Base-by-base conservation (phyloP, 2,113 vertebrate genomes). In the Gymnogyps californianus region DNA sequence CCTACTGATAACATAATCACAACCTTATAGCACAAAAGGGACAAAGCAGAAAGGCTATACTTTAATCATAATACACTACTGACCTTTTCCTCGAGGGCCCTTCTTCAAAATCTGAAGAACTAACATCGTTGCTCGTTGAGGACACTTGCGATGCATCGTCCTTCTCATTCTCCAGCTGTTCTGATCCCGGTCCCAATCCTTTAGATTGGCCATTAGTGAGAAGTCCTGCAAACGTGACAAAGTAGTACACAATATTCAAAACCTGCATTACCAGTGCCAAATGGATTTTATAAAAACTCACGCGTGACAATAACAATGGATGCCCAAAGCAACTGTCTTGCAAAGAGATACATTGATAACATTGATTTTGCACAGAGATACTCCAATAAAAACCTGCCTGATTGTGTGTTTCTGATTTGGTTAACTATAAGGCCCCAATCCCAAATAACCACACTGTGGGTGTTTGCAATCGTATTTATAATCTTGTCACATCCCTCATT, bases 81-180 rank as follows among this genome's bases (percentile, higher is more conserved):
- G 93, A 99, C 99, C 99, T 99, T 98, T 99, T 99, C 95, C 99
- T 99, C 11, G 99, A 98, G 82, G 99, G 99, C 71, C 99, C 98
- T 93, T 99, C 99, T 98, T 99, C 99, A 88, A 98, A 98, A 97
- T 99, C 99, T 97, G 99, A 99, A 94, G 98, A 98, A 96, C 98
- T 98, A 97, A 99, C 98, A 91, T 99, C 99, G 34, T 99, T 98
- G 97, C 98, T 98, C n/a, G 99, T 98, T 86, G 99, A 99, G 83
- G 98, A 99, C 88, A 98, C 98, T 94, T 98, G 98, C 57, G 99
- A 99, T 40, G 99, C 99, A 90, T 99, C 99, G 6, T 99, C 99
- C 98, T 99, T 99, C 97, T 98, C 99, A 96, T 98, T 98, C 97
- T 98, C 98, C 98, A 98, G 98, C 93, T 98, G 98, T 93, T 98